phyloP scores from a whole-genome alignment of 1,140 invertebrate species.

The Drosophila yakuba region DNA sequence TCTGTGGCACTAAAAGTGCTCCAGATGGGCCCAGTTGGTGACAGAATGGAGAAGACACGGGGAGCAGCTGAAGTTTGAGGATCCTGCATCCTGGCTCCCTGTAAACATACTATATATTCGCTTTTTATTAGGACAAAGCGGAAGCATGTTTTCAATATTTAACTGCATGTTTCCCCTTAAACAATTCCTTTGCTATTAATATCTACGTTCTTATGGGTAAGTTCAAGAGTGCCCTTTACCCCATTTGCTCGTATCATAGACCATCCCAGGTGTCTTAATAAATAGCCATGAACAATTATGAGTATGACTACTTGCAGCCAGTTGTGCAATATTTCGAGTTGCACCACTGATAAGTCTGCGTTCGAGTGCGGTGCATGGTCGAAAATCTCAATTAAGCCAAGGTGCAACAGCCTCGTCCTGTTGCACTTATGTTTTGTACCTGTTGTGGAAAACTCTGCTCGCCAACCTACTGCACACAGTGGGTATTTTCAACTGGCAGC shows the following conservation, averaged over 20 bases:
- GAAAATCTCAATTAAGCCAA: slow-evolving; percentile 46
- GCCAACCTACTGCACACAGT: not conserved
- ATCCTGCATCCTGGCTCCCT: not conserved
- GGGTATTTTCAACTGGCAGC: slow-evolving; percentile 26
- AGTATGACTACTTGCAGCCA: not conserved
- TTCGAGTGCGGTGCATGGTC: slow-evolving; percentile 15
- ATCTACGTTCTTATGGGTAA: not conserved
- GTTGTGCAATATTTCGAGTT: slow-evolving; percentile 23
- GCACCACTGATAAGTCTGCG: slow-evolving; percentile 24
- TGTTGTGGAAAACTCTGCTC: slow-evolving; percentile 50
- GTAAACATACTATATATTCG: not conserved
- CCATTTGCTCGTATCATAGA: not conserved
- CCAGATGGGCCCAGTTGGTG: slow-evolving; percentile 33
- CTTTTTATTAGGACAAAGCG: too few relatives aligned
- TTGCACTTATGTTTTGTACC: slow-evolving; percentile 37
- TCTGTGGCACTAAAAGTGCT: slow-evolving; percentile 19
- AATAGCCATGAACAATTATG: not conserved
- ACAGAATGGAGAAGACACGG: slow-evolving; percentile 1
- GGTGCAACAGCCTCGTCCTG: slow-evolving; percentile 56
- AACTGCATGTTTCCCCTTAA: too few relatives aligned
- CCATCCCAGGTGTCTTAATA: slow-evolving; percentile 28
- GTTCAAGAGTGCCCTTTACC: not conserved
- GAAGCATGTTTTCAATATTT: too few relatives aligned
- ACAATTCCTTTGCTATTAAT: too few relatives aligned
- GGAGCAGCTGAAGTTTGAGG: slow-evolving; percentile 8